Percentiles rank a stretch among this genome's conserved stretches.
These are phyloP conservation scores for Epizoanthus ramosus DNA, from an alignment of 92 coral and sea anemone species.

Conservation along the genomic window DNA sequence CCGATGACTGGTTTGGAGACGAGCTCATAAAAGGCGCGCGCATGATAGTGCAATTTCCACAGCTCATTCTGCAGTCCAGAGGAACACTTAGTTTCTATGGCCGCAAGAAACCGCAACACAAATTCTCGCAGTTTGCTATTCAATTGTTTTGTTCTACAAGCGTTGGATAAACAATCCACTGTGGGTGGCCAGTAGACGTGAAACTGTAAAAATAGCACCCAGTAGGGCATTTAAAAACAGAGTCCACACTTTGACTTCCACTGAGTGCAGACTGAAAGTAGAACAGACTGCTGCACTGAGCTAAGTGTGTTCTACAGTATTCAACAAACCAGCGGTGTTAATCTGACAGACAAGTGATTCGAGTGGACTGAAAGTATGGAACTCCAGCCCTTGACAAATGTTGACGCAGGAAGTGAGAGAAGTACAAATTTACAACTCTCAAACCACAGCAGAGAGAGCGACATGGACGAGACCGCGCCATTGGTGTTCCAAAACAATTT, in stretches of 20 bases:
- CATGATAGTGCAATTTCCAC: constrained; percentile 19
- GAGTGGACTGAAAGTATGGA: constrained; percentile 18
- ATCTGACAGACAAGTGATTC: constrained; percentile 3
- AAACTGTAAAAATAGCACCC: constrained; percentile 42
- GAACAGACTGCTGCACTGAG: constrained; percentile 10
- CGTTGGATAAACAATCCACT: constrained; percentile 51
- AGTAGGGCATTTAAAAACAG: constrained; percentile 36
- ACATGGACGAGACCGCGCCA: constrained; percentile 9
- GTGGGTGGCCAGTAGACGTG: constrained; percentile 69
- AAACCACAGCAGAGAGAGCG: constrained; percentile 43
- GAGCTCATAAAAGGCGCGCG: constrained; percentile 37
- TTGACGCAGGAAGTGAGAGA: constrained; percentile 37
- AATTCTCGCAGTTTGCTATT: background rate
- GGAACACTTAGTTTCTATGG: background rate
- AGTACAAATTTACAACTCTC: constrained; percentile 3
- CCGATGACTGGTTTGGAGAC: constrained; percentile 23
- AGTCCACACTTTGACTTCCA: constrained; percentile 11
- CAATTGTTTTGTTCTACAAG: constrained; percentile 26
- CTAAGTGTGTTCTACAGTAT: background rate
- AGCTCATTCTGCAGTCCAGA: constrained; percentile 9
- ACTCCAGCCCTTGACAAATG: constrained; percentile 3
- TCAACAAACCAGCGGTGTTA: constrained; percentile 25
- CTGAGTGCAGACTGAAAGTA: constrained; percentile 27
- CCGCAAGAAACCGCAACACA: background rate
- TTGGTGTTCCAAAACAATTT: constrained; percentile 28